phyloP scores from a whole-genome alignment of 2,797 vertebrate genomes.

The Hafferia zeledoni region DNA sequence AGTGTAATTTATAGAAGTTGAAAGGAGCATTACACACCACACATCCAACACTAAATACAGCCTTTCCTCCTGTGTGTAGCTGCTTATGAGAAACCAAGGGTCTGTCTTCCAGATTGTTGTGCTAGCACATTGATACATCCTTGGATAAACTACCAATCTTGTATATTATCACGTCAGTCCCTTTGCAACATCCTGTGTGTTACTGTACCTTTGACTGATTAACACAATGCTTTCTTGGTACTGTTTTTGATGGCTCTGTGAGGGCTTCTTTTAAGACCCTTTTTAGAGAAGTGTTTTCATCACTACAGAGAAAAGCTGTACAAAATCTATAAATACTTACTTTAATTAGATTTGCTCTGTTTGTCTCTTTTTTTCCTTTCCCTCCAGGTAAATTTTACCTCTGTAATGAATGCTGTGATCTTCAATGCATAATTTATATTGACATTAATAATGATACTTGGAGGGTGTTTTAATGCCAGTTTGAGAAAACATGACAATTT shows the following conservation, averaged over 20 bases:
- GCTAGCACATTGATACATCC: background rate
- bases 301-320: background rate
- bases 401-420: constrained; percentile 14
- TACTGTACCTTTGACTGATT: background rate
- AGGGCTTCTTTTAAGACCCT: background rate
- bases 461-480: constrained; percentile 41
- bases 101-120: constrained; percentile 20
- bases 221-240: background rate
- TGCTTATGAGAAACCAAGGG: background rate
- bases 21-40: constrained; percentile 39
- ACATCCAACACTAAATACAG: constrained; percentile 14
- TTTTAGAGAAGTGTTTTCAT: background rate
- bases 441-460: constrained; percentile 46
- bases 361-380: background rate
- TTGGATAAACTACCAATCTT: background rate
- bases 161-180: background rate
- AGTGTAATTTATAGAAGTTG: constrained; percentile 15
- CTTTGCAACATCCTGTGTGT: background rate
- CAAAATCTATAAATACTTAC: background rate
- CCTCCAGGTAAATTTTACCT: constrained; percentile 20
- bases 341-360: constrained; percentile 25
- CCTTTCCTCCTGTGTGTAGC: background rate
- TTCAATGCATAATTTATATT: constrained; percentile 63
- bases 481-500: constrained; percentile 56
- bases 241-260: background rate